Conservation (phyloP, 2,797 vertebrate genomes). For the Manis pentadactyla region DNA sequence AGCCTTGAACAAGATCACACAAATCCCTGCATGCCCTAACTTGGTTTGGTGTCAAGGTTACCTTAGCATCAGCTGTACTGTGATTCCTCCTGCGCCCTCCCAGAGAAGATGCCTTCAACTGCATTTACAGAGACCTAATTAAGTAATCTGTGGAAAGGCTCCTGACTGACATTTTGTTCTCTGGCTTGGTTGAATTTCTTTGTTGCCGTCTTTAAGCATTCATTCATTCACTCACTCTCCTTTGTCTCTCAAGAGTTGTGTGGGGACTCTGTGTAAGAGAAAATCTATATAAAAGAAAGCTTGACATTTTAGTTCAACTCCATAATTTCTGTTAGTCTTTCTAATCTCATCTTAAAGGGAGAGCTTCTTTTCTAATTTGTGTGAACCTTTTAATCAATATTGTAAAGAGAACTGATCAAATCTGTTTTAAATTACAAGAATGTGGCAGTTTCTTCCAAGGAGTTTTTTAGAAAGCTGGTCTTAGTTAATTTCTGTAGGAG, state of each 20-base stretch:
- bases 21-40: not conserved
- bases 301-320: not conserved
- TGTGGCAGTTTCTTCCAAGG: not conserved
- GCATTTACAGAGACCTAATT: not conserved
- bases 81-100: not conserved
- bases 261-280: not conserved
- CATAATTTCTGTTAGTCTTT: not conserved
- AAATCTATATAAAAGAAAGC: not conserved
- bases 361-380: conserved; percentile 16
- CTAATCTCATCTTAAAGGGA: conserved; percentile 47
- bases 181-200: not conserved
- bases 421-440: not conserved
- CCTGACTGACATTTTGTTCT: not conserved
- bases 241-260: not conserved
- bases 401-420: not conserved
- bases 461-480: not conserved
- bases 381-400: not conserved
- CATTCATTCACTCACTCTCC: not conserved
- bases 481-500: conserved; percentile 11
- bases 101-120: not conserved
- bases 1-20: not conserved
- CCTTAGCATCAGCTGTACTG: not conserved
- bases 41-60: not conserved
- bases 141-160: not conserved
- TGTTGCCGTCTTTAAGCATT: not conserved